Base-by-base conservation (phyloP, 2,797 vertebrate species). In the Pogoniulus pusillus region DNA sequence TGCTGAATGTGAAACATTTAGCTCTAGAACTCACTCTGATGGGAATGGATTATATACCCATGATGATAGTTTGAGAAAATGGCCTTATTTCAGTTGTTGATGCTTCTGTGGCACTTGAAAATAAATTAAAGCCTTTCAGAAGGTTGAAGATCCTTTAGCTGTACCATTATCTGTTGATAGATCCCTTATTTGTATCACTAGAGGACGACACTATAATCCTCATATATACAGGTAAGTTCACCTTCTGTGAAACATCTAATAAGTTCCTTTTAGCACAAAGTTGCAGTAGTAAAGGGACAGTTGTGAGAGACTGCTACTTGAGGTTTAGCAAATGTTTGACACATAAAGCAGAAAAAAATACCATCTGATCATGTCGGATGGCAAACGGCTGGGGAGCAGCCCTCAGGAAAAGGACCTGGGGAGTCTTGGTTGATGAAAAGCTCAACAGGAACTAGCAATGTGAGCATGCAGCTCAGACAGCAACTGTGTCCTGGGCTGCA, bases 311-410 rank as follows among this genome's bases (percentile, higher is more conserved):
- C 72, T 51, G 51, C 81, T 93, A 69, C 74, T 49, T 60, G 60
- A 82, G 94, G 82, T 95, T 94, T 91, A 80, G 80, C 71, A 87
- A 93, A 92, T 57, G 35, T 71, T 92, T 93, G 73, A n/a, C 63
- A 87, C 55, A 89, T 85, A 51, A 70, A 81, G 54, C 64, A 90
- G 69, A 93, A 95, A 93, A 93, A 94, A 93, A 35, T 9, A 51
- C 1, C 27, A 16, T 60, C 66, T 79, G 82, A 89, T 85, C 39
- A 39, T 10, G 13, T 15, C 39, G 39, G 39, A 13, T 39, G 39
- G 14, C 14, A 15, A 39, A 15, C 39, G 39, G 39, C 14, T 39
- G 39, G 39, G 14, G 12, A 39, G 39, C 39, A 39, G 39, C 39
- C 39, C 39, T 15, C 14, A 39, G 39, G 39, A 39, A 39, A 39